Conservation (phyloP, 2,888 invertebrate genomes). For the Galeruca laticollis region DNA sequence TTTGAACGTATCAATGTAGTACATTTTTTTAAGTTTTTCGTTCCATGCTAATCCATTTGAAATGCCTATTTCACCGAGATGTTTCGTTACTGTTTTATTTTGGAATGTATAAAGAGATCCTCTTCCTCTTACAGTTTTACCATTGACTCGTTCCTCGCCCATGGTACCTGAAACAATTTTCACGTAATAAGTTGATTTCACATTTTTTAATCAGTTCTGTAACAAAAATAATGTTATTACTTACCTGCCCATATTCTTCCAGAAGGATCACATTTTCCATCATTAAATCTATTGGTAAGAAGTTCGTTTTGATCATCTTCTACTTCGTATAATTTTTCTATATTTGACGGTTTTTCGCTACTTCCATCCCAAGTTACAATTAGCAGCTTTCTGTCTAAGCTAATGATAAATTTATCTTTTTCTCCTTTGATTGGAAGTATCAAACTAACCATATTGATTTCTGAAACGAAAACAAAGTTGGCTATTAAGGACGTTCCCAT, state of each 20-base stretch:
- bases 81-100: constrained; percentile 49
- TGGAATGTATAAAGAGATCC: constrained; percentile 53
- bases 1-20: constrained; percentile 80
- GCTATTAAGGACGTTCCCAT: too few species aligned
- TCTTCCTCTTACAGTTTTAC: constrained; percentile 63
- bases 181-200: too few species aligned
- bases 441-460: constrained; percentile 21
- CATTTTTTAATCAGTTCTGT: too few species aligned
- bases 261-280: constrained; percentile 81
- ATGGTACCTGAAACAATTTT: constrained; percentile 51
- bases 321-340: constrained; percentile 70
- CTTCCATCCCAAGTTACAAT: constrained; percentile 76
- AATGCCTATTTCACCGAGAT: constrained; percentile 52
- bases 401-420: constrained; percentile 74
- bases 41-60: constrained; percentile 83
- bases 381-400: constrained; percentile 71
- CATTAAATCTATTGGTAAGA: constrained; percentile 77
- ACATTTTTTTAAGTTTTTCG: constrained; percentile 75
- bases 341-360: constrained; percentile 67
- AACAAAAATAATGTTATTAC: not conserved
- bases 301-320: constrained; percentile 67
- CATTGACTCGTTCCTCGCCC: constrained; percentile 48
- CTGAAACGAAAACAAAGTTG: not conserved
- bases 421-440: constrained; percentile 68
- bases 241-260: constrained; percentile 75